Base-by-base conservation (phyloP, 2,113 vertebrate species). In the Psilopsiagon aymara region DNA sequence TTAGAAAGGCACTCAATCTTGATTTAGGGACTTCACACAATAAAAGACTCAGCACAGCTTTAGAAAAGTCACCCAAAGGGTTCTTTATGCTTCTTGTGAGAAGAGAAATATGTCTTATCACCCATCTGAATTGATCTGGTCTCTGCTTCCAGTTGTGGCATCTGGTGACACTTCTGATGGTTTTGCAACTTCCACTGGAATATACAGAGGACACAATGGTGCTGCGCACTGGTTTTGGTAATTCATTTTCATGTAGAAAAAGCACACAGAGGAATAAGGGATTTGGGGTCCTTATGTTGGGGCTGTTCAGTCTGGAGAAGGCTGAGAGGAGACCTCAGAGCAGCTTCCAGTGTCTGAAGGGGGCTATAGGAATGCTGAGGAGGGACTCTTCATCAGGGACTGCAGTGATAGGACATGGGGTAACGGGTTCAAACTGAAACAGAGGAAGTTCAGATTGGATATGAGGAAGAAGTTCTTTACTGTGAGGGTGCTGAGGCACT, bases 341-440 rank as follows among this genome's bases (percentile, higher is more conserved):
- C 20, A 21, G 46, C 46, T 46, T 53, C 52, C 52, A 53, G 52
- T 53, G 2, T 53, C 17, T 53, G 28, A 53, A 53, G 52, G 10
- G 28, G 52, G 52, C 28, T 18, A 18, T 29, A 53, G 10, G 10
- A 10, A 53, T 53, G 4, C 17, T 53, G 52, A 17, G 28, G 52
- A 53, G 17, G 3, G 52, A 53, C 52, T 53, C 10, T 53, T 53
- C 52, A 18, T 53, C 18, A 53, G 17, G 17, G 52, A 53, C 52
- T 53, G 28, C 4, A 53, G 28, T 4, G 15, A 28, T 3, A 53
- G 17, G 10, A 53, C 17, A 53, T 7, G 10, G 4, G 4, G 10
- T 18, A 7, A 53, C 1, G 1, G 6, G 52, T 18, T 17, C 2
- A 53, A n/a, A n/a, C n/a, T n/a, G n/a, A n/a, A n/a, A n/a, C n/a